Evolutionary conservation across 2,113 vertebrate species (phyloP), one percentile per base, ranked within the genome.

Genomic region (Salvelinus sp.): DNA sequence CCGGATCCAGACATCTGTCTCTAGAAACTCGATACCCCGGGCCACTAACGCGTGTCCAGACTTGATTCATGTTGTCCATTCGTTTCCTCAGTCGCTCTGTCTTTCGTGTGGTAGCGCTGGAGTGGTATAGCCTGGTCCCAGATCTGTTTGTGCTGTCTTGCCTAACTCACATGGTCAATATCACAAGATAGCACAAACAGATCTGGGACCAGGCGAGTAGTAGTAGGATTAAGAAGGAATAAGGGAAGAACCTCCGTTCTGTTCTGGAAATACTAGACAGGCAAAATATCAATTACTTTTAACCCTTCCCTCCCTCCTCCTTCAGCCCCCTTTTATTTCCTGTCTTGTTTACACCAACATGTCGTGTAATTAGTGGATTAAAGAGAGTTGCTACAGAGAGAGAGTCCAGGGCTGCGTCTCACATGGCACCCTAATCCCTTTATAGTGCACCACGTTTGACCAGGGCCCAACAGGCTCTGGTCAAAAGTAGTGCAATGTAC

Each of bases 1-100:
- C 48, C 76, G 66, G 73, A 74, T 71, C 0, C 70, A 87, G 83
- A 82, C 85, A 83, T 87, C 82, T 85, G 82, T 69, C 72, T 84
- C 74, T 58, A 74, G 85, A 88, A 89, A 88, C 75, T 28, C 47
- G 79, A 87, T 58, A 74, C 78, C 44, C 57, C 77, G 10, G 69
- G 71, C 27, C 44, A 65, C 79, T 83, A 79, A 82, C 76, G 79
- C 82, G 54, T 68, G 85, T 74, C 81, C 66, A 68, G 74, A 50
- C 70, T 33, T 30, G 69, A 77, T 79, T 80, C 78, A 70, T 66
- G 27, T 0, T 69, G 58, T 73, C 72, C 76, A 78, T 86, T 79
- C 67, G 48, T 70, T 81, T 44, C 75, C 30, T 33, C n/a, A 13
- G 2, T 50, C 62, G 66, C 22, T 71, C 58, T 73, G 72, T 74